Evolutionary conservation across 1,140 invertebrate species (phyloP).

Genomic region (Oncopeltus fasciatus): DNA sequence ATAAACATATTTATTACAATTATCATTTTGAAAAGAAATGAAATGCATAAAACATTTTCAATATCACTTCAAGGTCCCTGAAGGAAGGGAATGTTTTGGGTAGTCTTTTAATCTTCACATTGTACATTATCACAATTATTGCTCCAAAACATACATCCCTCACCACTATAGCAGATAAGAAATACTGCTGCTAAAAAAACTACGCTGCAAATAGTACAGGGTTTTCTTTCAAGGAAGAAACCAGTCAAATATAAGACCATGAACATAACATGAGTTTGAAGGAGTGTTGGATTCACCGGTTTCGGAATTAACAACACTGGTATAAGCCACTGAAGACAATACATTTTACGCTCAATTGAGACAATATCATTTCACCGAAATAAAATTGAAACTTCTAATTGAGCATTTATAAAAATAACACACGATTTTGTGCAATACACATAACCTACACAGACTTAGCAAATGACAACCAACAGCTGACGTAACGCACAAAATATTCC

Average conservation of each 20-base stretch:
- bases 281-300: conserved; percentile 81
- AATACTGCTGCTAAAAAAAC: conserved; percentile 85
- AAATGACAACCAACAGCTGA: conserved; percentile 6
- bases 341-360: conserved; percentile 46
- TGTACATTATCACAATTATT: conserved; percentile 57
- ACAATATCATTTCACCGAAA: neutral
- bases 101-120: conserved; percentile 39
- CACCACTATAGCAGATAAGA: conserved; percentile 87
- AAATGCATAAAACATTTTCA: neutral
- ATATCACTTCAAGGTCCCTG: neutral
- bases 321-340: conserved; percentile 95
- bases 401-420: neutral
- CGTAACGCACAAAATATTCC: neutral
- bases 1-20: neutral
- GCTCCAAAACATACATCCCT: conserved; percentile 85
- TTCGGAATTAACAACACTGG: conserved; percentile 94
- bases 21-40: too few relatives aligned
- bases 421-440: neutral
- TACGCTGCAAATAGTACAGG: conserved; percentile 89
- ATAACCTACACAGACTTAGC: neutral
- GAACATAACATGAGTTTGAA: conserved; percentile 94
- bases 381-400: neutral
- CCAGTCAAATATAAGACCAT: conserved; percentile 85
- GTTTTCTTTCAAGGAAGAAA: conserved; percentile 88
- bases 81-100: neutral